These are phyloP conservation scores for Saguinus oedipus DNA, from an alignment of 2,797 vertebrate species.

Conservation along the genomic window DNA sequence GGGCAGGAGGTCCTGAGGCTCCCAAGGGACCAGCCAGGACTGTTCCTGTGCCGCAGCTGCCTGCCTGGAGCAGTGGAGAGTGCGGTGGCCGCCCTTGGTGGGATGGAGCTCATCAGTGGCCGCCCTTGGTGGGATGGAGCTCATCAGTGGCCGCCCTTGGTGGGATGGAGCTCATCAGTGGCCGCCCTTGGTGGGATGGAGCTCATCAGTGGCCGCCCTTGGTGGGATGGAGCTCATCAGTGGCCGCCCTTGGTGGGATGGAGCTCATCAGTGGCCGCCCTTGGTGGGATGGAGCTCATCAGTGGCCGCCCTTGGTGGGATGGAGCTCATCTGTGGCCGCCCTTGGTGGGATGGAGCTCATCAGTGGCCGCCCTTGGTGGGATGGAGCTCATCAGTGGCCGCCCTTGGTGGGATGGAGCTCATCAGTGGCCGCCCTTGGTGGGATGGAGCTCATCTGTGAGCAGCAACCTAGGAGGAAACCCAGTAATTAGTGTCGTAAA, in stretches of 20 bases:
- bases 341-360: background rate
- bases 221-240: background rate
- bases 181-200: background rate
- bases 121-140: background rate
- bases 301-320: too few species aligned
- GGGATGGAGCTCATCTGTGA: background rate
- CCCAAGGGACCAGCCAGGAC: background rate
- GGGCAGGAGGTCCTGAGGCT: background rate
- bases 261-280: background rate
- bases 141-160: background rate
- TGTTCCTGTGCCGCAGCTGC: accelerated
- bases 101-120: background rate
- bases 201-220: background rate
- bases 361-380: too few species aligned
- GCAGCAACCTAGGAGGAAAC: background rate
- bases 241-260: background rate
- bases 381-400: background rate
- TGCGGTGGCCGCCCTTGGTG: too few species aligned
- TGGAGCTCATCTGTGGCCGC: background rate
- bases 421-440: background rate
- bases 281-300: background rate
- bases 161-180: background rate
- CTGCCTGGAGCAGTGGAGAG: background rate
- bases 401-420: background rate
- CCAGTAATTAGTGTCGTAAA: background rate